Conservation (phyloP, 2,888 invertebrate genomes). For the Tethea ocularis region DNA sequence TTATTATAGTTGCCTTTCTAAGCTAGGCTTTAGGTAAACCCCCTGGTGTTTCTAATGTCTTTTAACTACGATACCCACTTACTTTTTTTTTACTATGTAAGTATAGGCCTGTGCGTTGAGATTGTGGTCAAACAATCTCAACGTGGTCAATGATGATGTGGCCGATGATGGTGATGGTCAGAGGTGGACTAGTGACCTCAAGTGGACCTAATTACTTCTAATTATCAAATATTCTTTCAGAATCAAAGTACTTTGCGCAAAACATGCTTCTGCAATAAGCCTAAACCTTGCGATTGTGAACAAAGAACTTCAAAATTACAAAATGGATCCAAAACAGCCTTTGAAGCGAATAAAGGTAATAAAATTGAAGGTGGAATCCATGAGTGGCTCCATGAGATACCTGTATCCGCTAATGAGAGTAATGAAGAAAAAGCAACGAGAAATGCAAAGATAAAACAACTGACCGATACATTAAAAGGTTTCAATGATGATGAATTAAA, state of each 20-base stretch:
- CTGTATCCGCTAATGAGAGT: conserved; percentile 40
- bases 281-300: conserved; percentile 19
- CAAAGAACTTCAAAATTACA: conserved; percentile 12
- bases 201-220: neutral
- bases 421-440: conserved; percentile 28
- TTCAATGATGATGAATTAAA: conserved; percentile 33
- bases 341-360: conserved; percentile 2
- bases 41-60: no score
- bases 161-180: no score
- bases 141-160: no score
- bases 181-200: no score
- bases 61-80: no score
- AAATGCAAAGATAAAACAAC: conserved; percentile 28
- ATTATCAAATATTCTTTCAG: conserved; percentile 8
- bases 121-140: no score
- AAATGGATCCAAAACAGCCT: neutral
- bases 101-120: no score
- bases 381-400: conserved; percentile 47
- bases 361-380: conserved; percentile 31
- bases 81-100: no score
- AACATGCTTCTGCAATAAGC: conserved; percentile 23
- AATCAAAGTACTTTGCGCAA: conserved; percentile 7
- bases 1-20: no score
- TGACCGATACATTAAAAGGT: conserved; percentile 31
- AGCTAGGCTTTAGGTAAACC: no score